These are phyloP conservation scores for Thyatira batis DNA, from an alignment of 2,888 invertebrate genomes.

Conservation along the genomic window DNA sequence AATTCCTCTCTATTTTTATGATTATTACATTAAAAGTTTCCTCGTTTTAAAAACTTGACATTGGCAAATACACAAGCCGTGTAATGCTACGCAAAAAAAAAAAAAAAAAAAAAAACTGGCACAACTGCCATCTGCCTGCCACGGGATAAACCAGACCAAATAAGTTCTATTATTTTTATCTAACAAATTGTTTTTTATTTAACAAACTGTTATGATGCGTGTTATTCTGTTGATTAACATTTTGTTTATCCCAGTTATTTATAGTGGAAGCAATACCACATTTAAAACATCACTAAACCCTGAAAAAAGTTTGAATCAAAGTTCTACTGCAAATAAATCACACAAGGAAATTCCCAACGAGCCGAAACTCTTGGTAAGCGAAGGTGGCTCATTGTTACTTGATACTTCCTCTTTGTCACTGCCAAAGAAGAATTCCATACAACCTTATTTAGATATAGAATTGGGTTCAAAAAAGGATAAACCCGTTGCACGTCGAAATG, in stretches of 20 bases:
- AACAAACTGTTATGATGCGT: conserved; percentile 40
- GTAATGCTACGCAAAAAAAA: too few relatives aligned
- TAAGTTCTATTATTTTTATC: conserved; percentile 2
- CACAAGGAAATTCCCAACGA: conserved; percentile 22
- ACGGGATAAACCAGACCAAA: too few relatives aligned
- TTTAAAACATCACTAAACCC: conserved; percentile 20
- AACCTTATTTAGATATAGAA: conserved; percentile 48
- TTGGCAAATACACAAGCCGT: too few relatives aligned
- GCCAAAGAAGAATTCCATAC: conserved; percentile 41
- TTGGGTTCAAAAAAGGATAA: conserved; percentile 45
- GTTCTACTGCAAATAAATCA: conserved; percentile 8
- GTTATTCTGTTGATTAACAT: conserved; percentile 35
- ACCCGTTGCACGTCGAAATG: conserved; percentile 48
- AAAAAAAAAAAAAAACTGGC: too few relatives aligned
- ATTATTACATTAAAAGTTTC: too few relatives aligned
- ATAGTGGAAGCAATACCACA: conserved; percentile 21
- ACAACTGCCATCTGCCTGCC: too few relatives aligned
- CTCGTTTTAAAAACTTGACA: too few relatives aligned
- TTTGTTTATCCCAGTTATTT: conserved; percentile 34
- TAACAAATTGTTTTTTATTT: conserved; percentile 10
- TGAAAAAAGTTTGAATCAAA: conserved; percentile 12
- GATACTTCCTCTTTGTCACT: conserved; percentile 38
- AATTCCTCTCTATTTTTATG: too few relatives aligned
- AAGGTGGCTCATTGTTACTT: conserved; percentile 54
- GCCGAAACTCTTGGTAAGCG: conserved; percentile 46